Evolutionary conservation across 2,888 invertebrate genomes (phyloP).

Genomic region (Carpatolechia fugitivella): DNA sequence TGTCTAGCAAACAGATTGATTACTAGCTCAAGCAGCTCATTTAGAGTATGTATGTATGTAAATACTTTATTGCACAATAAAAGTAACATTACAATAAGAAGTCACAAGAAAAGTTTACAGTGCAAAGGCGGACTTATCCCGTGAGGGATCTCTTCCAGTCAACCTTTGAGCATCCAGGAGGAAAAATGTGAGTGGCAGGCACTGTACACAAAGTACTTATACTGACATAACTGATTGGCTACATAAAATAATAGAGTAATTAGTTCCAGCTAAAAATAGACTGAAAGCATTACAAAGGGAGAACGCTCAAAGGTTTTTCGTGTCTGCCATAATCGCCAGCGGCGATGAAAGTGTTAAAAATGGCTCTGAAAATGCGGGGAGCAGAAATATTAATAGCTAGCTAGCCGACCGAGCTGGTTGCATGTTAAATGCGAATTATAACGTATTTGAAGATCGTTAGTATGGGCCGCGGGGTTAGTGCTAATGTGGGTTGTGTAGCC

Average conservation of each 20-base stretch:
- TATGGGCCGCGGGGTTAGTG: not conserved
- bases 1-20: slow-evolving; percentile 12
- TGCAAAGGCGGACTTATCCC: no score
- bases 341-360: not conserved
- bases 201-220: no score
- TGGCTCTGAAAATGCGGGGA: not conserved
- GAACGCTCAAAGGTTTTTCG: not conserved
- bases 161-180: no score
- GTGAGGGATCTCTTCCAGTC: no score
- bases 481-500: not conserved
- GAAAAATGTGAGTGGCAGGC: no score
- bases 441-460: not conserved
- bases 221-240: no score
- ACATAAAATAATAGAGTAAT: no score
- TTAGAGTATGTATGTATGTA: no score
- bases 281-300: not conserved
- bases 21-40: slow-evolving; percentile 5
- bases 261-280: not conserved
- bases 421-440: slow-evolving; percentile 1
- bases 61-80: no score
- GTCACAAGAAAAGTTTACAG: no score
- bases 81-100: no score
- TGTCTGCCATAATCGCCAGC: not conserved
- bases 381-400: not conserved
- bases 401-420: not conserved